Conservation (phyloP, 1,140 invertebrate genomes). For the Penaeus chinensis region DNA sequence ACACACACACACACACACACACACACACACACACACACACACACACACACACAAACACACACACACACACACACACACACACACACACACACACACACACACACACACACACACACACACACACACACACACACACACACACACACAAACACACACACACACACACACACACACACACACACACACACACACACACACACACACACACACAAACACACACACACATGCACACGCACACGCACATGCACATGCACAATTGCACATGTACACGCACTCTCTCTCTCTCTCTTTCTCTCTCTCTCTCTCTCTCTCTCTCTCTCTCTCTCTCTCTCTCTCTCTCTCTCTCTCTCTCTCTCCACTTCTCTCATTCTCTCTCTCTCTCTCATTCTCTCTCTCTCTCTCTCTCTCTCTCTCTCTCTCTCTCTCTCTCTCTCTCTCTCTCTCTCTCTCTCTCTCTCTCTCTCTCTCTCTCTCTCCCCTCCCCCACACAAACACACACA, state of each 20-base stretch:
- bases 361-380: no score
- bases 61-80: background rate
- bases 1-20: background rate
- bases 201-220: background rate
- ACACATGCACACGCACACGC: constrained; percentile 12
- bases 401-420: constrained; percentile 36
- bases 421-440: constrained; percentile 14
- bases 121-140: constrained; percentile 10
- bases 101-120: constrained; percentile 11
- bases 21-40: no score
- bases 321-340: background rate
- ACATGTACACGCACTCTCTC: background rate
- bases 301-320: no score
- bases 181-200: constrained; percentile 16
- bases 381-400: background rate
- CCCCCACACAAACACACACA: background rate
- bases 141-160: background rate
- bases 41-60: no score
- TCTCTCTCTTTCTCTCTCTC: no score
- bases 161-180: background rate
- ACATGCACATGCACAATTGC: background rate
- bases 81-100: constrained; percentile 18
- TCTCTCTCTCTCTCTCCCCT: background rate
- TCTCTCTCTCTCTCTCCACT: background rate
- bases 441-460: background rate